Evolutionary conservation across 2,888 invertebrate species (phyloP).

Genomic region (Epicampocera succincta): DNA sequence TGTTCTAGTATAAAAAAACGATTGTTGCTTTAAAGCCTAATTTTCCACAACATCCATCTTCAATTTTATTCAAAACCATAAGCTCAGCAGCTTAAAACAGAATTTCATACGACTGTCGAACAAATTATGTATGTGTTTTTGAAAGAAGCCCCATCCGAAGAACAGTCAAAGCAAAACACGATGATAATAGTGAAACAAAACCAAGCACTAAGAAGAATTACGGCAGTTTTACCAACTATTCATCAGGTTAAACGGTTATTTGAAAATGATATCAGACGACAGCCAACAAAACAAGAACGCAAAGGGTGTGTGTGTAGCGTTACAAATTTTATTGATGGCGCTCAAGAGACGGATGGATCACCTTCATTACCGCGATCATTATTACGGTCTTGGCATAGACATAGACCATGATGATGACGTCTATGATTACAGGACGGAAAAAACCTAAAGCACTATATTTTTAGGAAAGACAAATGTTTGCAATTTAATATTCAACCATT

Average conservation of each 20-base stretch:
- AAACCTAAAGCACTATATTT: background rate
- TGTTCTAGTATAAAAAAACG: no score
- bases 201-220: no score
- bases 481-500: slow-evolving; percentile 27
- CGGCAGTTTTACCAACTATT: background rate
- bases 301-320: slow-evolving; percentile 41
- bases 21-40: no score
- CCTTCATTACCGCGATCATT: slow-evolving; percentile 5
- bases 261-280: slow-evolving; percentile 20
- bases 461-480: slow-evolving; percentile 9
- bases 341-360: slow-evolving; percentile 31
- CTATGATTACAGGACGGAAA: slow-evolving; percentile 17
- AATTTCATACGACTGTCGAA: slow-evolving; percentile 48
- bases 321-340: slow-evolving; percentile 42
- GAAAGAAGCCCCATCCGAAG: background rate
- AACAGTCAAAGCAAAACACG: background rate
- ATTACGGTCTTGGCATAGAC: background rate
- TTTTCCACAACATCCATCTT: no score
- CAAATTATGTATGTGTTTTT: slow-evolving; percentile 40
- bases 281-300: background rate
- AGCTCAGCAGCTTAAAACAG: background rate
- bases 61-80: background rate
- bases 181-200: background rate
- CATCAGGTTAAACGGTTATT: slow-evolving; percentile 1
- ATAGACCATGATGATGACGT: slow-evolving; percentile 12